Base-by-base conservation (phyloP, 2,113 vertebrate species). In the Hippocampus abdominalis region DNA sequence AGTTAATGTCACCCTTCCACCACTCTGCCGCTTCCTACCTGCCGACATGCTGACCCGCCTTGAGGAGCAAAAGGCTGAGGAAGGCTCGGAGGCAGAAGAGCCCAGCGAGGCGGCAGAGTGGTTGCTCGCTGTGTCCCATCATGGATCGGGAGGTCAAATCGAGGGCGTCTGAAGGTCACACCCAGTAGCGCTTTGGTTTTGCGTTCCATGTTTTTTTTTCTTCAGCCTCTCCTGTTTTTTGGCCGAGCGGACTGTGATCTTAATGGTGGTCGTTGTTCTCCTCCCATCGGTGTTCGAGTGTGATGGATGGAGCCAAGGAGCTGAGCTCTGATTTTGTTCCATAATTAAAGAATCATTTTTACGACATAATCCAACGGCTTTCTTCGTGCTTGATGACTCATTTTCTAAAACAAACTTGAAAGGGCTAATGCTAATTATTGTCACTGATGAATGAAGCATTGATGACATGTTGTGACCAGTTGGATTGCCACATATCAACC, bases 271-370 rank as follows among this genome's bases (percentile, higher is more conserved):
- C 91, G 82, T 89, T 16, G 74, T 90, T 88, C 83, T 85, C 89
- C 87, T 86, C 86, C 89, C 91, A 86, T 91, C 83, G 86, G 88
- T 91, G 86, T 91, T 86, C 88, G 85, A 88, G 90, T 91, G 88
- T 89, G 88, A 87, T 87, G 88, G 87, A 87, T 88, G 89, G 91
- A 90, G 87, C 84, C 89, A 82, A 89, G 86, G 91, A 93, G 92
- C 92, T 92, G 91, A 92, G 91, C 91, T 93, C 91, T 92, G 88
- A 91, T 89, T 92, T 91, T 92, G 91, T 93, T 93, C 91, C 89
- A 91, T 90, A 36, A 91, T 91, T 92, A 91, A 93, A 93, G 87
- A 90, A 86, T 89, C 56, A 89, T 92, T 92, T 93, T 90, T 92
- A 90, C 85, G 80, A 88, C 67, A 49, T 23, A 54, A 76, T 77